These are phyloP conservation scores for Delia radicum DNA, from an alignment of 1,140 invertebrate genomes.

Conservation along the genomic window DNA sequence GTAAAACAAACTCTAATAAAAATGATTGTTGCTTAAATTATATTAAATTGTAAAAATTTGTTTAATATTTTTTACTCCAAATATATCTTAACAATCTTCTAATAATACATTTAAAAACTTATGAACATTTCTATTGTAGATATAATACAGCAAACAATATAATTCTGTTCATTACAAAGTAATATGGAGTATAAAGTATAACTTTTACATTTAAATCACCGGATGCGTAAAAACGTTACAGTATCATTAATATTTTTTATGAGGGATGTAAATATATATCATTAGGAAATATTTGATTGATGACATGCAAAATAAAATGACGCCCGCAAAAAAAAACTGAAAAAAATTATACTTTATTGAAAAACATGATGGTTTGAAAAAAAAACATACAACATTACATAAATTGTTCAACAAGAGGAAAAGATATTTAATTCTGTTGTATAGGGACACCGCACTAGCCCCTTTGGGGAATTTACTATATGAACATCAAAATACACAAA, in stretches of 20 bases:
- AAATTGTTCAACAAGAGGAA: neutral
- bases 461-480: neutral
- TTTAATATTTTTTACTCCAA: too few relatives aligned
- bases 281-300: constrained; percentile 23
- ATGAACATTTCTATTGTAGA: too few relatives aligned
- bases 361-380: neutral
- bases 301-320: constrained; percentile 18
- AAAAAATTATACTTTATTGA: neutral
- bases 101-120: too few relatives aligned
- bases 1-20: too few relatives aligned
- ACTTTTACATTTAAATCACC: neutral
- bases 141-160: too few relatives aligned
- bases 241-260: neutral
- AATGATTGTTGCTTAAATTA: too few relatives aligned
- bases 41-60: too few relatives aligned
- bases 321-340: constrained; percentile 17
- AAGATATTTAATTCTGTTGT: neutral
- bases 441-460: neutral
- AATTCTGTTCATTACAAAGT: too few relatives aligned
- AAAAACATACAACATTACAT: neutral
- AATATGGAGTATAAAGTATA: neutral
- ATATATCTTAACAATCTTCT: too few relatives aligned
- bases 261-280: constrained; percentile 7
- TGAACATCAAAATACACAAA: neutral
- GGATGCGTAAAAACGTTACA: neutral